phyloP scores from a whole-genome alignment of 64 coral and sea anemone species.

The Trachythela sp. region DNA sequence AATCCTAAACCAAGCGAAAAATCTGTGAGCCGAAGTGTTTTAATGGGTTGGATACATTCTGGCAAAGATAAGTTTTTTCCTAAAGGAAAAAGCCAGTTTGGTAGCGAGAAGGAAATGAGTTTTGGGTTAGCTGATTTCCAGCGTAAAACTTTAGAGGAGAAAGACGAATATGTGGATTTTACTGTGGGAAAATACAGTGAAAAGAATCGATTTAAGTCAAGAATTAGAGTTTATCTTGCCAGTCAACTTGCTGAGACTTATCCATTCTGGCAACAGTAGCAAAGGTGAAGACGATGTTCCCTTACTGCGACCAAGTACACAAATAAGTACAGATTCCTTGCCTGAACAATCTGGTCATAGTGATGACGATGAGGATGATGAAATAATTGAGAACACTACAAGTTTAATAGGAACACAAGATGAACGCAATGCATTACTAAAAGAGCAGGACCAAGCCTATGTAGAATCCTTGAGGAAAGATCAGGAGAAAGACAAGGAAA shows the following conservation, averaged over 20 bases:
- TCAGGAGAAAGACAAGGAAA: background rate
- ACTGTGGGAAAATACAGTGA: background rate
- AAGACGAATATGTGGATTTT: background rate
- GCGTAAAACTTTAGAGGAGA: background rate
- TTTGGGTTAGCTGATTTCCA: background rate
- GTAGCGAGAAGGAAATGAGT: background rate
- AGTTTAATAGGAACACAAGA: background rate
- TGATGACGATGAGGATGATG: background rate
- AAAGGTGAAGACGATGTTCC: background rate
- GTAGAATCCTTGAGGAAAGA: too few relatives aligned
- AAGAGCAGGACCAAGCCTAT: background rate
- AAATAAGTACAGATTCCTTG: background rate
- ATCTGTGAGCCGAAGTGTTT: background rate
- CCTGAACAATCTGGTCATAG: background rate
- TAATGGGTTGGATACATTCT: background rate
- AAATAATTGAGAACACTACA: background rate
- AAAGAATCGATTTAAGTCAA: background rate
- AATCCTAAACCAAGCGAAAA: background rate
- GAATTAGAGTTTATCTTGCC: background rate
- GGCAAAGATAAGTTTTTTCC: background rate
- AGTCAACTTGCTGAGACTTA: background rate
- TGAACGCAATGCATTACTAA: background rate
- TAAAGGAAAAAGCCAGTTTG: background rate
- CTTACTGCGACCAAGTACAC: background rate
- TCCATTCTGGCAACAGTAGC: background rate